phyloP scores from a whole-genome alignment of 1,140 invertebrate genomes.

The Heliconius himera region DNA sequence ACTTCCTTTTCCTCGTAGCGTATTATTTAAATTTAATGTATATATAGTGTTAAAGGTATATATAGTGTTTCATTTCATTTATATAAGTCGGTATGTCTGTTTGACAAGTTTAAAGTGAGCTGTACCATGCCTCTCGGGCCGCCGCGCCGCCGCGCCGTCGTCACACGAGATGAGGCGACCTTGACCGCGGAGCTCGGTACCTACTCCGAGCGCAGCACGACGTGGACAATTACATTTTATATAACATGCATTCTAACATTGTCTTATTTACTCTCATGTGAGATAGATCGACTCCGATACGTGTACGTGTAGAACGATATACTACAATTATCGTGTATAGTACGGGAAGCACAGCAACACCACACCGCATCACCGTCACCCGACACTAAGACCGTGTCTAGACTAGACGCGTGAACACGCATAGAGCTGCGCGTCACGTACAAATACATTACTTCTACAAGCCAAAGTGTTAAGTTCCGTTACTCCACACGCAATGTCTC shows the following conservation, averaged over 20 bases:
- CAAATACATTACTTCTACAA: neutral
- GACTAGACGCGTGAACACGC: conserved; percentile 21
- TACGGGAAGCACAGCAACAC: neutral
- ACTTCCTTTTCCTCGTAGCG: neutral
- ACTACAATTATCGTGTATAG: neutral
- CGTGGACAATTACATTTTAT: neutral
- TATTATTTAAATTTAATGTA: neutral
- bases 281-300: too few relatives aligned
- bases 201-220: neutral
- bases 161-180: conserved; percentile 30
- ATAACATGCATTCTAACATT: neutral
- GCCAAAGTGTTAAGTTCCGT: too few relatives aligned
- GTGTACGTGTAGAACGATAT: too few relatives aligned
- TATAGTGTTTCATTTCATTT: too few relatives aligned
- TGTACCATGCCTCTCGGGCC: too few relatives aligned
- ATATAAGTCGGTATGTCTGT: too few relatives aligned
- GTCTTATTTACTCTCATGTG: neutral
- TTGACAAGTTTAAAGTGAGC: too few relatives aligned
- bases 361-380: conserved; percentile 11
- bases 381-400: conserved; percentile 16
- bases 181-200: conserved; percentile 24
- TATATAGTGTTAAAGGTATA: too few relatives aligned
- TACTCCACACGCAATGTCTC: too few relatives aligned
- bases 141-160: conserved; percentile 14
- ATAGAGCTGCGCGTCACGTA: neutral